phyloP scores from a whole-genome alignment of 2,113 vertebrate genomes.

The Anarhynchus alexandrinus region DNA sequence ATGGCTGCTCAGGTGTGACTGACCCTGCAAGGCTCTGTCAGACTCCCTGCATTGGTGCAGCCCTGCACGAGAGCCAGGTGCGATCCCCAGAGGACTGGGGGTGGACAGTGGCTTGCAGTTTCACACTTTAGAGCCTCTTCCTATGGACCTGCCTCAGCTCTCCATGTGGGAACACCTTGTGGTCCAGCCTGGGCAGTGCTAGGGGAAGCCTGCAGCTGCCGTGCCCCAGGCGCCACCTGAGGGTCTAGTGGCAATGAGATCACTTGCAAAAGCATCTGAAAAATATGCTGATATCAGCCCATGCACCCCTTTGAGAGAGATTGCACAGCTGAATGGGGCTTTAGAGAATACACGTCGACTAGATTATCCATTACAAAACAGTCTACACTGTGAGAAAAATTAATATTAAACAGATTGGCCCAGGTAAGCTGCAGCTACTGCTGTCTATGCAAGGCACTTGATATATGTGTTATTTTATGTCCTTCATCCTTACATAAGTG shows the following conservation, averaged over 20 bases:
- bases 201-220: neutral
- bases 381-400: neutral
- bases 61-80: rapidly evolving
- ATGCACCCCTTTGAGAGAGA: neutral
- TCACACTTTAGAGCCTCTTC: neutral
- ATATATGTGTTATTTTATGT: neutral
- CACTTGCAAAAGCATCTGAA: neutral
- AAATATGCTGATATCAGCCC: neutral
- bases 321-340: neutral
- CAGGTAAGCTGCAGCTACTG: neutral
- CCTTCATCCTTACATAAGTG: neutral
- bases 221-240: neutral
- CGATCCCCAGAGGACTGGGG: neutral
- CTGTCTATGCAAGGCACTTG: neutral
- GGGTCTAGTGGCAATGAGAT: neutral
- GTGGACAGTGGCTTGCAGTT: neutral
- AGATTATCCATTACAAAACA: neutral
- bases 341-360: neutral
- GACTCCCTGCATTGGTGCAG: too few species aligned
- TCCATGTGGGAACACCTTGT: neutral
- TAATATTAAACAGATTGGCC: neutral
- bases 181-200: neutral
- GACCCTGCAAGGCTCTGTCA: neutral
- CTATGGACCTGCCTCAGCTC: neutral
- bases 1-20: neutral